A percentile compares a stretch with the other conserved stretches of the same genome.
These are phyloP conservation scores for Tortricodes alternella DNA, from an alignment of 2,888 invertebrate species.

Conservation along the genomic window DNA sequence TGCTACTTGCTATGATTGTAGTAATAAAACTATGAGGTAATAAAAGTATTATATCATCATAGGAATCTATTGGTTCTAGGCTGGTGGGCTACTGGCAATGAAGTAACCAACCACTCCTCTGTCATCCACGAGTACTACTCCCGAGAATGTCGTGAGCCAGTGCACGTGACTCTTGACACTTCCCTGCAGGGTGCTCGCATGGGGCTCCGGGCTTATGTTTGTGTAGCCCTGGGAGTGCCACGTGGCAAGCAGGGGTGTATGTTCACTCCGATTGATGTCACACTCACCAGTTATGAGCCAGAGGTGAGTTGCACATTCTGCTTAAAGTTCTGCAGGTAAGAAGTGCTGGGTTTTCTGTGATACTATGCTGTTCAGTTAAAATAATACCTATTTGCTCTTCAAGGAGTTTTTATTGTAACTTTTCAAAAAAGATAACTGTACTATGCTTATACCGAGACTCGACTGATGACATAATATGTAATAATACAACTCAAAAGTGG, in stretches of 20 bases:
- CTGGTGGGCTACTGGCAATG: slow-evolving; percentile 99
- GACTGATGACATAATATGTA: no score
- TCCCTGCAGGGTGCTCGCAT: slow-evolving; percentile 93
- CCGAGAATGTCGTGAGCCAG: slow-evolving; percentile 95
- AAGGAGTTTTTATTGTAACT: no score
- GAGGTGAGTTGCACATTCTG: slow-evolving; percentile 81
- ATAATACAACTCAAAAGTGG: no score
- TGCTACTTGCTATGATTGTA: no score
- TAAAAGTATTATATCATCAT: background rate
- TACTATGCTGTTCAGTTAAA: no score
- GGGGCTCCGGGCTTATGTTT: slow-evolving; percentile 97
- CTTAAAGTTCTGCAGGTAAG: no score
- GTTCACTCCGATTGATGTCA: slow-evolving; percentile 97
- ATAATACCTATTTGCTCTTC: no score
- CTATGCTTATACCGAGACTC: no score
- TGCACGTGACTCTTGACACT: slow-evolving; percentile 98
- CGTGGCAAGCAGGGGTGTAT: slow-evolving; percentile 96
- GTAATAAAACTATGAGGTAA: no score
- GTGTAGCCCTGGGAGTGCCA: slow-evolving; percentile 96
- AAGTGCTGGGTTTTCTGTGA: no score
- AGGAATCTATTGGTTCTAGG: slow-evolving; percentile 68
- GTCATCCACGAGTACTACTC: slow-evolving; percentile 99
- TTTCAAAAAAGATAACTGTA: no score
- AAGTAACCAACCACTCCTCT: slow-evolving; percentile 98
- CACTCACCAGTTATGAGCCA: slow-evolving; percentile 94